These are phyloP conservation scores for Lutjanus campechanus DNA, from an alignment of 2,797 vertebrate genomes.

Conservation along the genomic window DNA sequence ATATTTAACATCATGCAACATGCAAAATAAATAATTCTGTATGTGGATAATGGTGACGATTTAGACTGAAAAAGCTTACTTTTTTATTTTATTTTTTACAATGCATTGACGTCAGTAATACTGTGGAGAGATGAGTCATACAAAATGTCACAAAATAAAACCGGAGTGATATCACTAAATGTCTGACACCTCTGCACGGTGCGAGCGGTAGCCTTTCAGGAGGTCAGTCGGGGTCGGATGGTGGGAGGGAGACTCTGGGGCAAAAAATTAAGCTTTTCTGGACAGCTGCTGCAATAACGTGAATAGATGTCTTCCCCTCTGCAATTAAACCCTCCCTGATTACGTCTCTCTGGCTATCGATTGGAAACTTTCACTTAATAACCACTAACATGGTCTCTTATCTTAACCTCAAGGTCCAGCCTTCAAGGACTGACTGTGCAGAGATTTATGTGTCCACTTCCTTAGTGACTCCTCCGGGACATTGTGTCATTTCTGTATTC, in stretches of 20 bases:
- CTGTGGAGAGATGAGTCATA: constrained; percentile 57
- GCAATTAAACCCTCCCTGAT: constrained; percentile 89
- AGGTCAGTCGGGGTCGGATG: constrained; percentile 61
- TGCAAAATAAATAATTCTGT: background rate
- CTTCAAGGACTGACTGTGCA: constrained; percentile 71
- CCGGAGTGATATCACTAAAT: constrained; percentile 64
- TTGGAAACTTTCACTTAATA: constrained; percentile 89
- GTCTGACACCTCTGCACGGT: constrained; percentile 45
- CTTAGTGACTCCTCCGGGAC: constrained; percentile 80
- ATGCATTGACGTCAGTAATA: constrained; percentile 16
- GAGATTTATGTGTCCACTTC: constrained; percentile 83
- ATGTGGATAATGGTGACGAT: background rate
- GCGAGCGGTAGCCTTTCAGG: constrained; percentile 59
- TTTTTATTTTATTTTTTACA: constrained; percentile 1
- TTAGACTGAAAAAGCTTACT: background rate
- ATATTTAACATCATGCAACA: background rate
- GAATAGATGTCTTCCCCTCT: constrained; percentile 86
- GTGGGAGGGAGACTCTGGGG: constrained; percentile 60
- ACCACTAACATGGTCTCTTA: constrained; percentile 87
- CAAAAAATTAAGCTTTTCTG: constrained; percentile 78
- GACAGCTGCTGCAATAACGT: constrained; percentile 86
- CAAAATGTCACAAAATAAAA: constrained; percentile 50
- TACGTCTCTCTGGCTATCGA: constrained; percentile 86
- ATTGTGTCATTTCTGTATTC: constrained; percentile 84
- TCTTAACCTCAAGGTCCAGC: constrained; percentile 85